phyloP scores from a whole-genome alignment of 2,888 invertebrate genomes.

The Calliopum simillimum region DNA sequence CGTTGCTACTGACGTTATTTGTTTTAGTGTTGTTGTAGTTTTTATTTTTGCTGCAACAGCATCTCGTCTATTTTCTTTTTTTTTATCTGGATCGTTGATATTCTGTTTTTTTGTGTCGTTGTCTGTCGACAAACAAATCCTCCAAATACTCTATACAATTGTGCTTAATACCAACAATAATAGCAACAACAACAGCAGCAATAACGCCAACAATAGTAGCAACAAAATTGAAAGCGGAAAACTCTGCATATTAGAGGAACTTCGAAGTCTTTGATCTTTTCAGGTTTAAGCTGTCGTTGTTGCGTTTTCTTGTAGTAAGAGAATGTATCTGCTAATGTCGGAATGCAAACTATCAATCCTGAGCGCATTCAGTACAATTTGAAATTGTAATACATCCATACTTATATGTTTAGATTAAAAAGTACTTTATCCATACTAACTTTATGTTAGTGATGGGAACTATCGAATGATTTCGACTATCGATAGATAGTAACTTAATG shows the following conservation, averaged over 20 bases:
- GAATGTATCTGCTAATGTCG: conserved; percentile 25
- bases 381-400: no score
- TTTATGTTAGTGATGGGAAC: no score
- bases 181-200: not conserved
- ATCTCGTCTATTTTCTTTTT: not conserved
- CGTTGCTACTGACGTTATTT: no score
- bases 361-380: not conserved
- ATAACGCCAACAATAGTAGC: not conserved
- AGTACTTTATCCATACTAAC: no score
- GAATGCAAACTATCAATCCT: not conserved
- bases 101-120: conserved; percentile 19
- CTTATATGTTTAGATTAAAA: no score
- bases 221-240: conserved; percentile 28
- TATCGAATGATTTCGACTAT: no score
- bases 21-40: no score
- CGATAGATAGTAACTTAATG: no score
- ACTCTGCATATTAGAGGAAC: conserved; percentile 13
- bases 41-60: no score
- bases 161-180: conserved; percentile 28
- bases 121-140: conserved; percentile 31
- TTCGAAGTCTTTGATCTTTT: conserved; percentile 35
- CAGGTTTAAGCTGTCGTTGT: conserved; percentile 17
- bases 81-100: conserved; percentile 18
- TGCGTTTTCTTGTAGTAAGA: conserved; percentile 34
- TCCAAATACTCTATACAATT: conserved; percentile 1